A percentile compares a stretch with the other conserved stretches of the same genome.
These are phyloP conservation scores for Aphelocoma coerulescens DNA, from an alignment of 2,113 vertebrate genomes.

Conservation along the genomic window DNA sequence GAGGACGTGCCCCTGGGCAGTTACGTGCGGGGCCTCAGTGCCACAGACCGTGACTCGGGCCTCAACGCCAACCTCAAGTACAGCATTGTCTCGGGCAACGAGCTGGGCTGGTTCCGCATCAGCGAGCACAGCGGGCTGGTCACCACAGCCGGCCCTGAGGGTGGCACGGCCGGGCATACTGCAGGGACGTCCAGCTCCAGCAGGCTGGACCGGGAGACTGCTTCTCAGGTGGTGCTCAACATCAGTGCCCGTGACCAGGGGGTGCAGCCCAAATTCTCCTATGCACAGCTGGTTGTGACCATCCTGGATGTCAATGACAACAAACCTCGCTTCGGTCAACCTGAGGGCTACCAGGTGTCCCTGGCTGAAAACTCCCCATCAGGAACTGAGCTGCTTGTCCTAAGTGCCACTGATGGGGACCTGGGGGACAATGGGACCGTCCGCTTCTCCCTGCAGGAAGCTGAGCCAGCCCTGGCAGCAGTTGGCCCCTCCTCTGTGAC, in stretches of 20 bases:
- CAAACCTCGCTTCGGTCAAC: conserved; percentile 83
- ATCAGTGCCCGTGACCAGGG: conserved; percentile 96
- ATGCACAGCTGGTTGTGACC: conserved; percentile 86
- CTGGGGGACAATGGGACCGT: conserved; percentile 92
- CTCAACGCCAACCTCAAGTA: conserved; percentile 96
- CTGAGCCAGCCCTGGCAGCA: conserved; percentile 47
- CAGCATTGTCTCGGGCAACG: conserved; percentile 92
- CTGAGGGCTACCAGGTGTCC: conserved; percentile 78
- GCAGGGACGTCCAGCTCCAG: not conserved
- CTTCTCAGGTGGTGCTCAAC: conserved; percentile 89
- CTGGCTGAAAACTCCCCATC: conserved; percentile 83
- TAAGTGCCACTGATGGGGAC: conserved; percentile 89
- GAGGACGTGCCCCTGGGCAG: conserved; percentile 93
- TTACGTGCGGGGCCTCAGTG: conserved; percentile 91
- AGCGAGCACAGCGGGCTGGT: conserved; percentile 95
- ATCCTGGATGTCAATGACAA: conserved; percentile 94
- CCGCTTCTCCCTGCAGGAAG: conserved; percentile 84
- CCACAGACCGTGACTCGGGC: conserved; percentile 93
- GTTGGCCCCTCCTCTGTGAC: not conserved
- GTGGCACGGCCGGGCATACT: not conserved
- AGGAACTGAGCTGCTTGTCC: conserved; percentile 84
- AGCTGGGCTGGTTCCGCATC: conserved; percentile 92
- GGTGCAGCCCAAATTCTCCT: conserved; percentile 91
- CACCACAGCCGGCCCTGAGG: conserved; percentile 74
- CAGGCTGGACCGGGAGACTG: conserved; percentile 84